phyloP scores from a whole-genome alignment of 2,888 invertebrate genomes.

The Alitta virens region DNA sequence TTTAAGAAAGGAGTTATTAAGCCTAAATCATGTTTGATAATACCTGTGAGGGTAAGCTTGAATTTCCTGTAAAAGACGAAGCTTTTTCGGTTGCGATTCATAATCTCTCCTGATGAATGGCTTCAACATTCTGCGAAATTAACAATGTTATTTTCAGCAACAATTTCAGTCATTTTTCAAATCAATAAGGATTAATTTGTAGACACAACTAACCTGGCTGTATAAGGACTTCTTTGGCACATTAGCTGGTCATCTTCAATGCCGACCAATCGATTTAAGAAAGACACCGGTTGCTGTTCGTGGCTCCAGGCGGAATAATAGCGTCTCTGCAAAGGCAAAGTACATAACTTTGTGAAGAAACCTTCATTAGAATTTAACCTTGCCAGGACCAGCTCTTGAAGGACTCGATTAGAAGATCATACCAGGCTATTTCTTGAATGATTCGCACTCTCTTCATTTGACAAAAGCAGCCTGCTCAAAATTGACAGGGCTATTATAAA shows the following conservation, averaged over 20 bases:
- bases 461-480: too few species aligned
- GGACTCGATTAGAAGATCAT: too few species aligned
- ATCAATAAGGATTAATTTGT: background rate
- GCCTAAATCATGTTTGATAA: too few species aligned
- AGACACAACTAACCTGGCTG: slow-evolving; percentile 49
- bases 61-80: slow-evolving; percentile 68
- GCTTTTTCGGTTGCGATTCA: slow-evolving; percentile 69
- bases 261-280: slow-evolving; percentile 52
- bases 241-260: slow-evolving; percentile 51
- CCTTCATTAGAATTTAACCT: too few species aligned
- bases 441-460: too few species aligned
- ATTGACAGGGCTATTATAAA: too few species aligned
- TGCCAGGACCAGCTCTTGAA: too few species aligned
- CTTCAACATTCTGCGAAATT: slow-evolving; percentile 65
- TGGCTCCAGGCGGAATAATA: background rate
- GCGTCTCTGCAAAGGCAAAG: background rate
- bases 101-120: slow-evolving; percentile 80
- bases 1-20: too few species aligned
- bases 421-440: too few species aligned
- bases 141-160: too few species aligned
- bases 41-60: slow-evolving; percentile 57
- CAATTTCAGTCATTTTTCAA: too few species aligned
- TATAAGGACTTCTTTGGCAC: slow-evolving; percentile 58
- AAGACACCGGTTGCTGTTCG: slow-evolving; percentile 33
- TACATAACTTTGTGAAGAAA: too few species aligned